These are phyloP conservation scores for Graphium colonna DNA, from an alignment of 2,888 invertebrate genomes.

Conservation along the genomic window DNA sequence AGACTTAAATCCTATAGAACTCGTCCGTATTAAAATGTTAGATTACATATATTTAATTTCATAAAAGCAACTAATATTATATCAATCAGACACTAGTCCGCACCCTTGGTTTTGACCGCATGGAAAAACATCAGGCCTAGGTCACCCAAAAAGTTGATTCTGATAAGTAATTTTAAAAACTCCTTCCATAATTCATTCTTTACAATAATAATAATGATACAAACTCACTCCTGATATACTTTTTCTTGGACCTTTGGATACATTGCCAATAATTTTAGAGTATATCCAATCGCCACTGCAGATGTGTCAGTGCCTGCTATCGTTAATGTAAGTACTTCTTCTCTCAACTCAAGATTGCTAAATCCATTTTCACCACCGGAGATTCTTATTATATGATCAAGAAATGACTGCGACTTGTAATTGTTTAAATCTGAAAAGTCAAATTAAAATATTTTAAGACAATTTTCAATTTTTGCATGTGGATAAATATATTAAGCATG, in stretches of 20 bases:
- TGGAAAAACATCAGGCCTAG: background rate
- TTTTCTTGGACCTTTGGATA: slow-evolving; percentile 70
- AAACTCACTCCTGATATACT: slow-evolving; percentile 63
- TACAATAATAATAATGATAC: too few relatives aligned
- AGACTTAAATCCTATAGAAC: background rate
- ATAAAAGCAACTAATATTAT: background rate
- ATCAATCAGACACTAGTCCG: too few relatives aligned
- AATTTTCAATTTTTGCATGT: too few relatives aligned
- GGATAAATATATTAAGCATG: too few relatives aligned
- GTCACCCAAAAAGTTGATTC: too few relatives aligned
- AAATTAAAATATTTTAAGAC: too few relatives aligned
- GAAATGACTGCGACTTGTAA: slow-evolving; percentile 70
- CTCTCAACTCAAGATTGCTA: slow-evolving; percentile 73
- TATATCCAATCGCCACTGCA: slow-evolving; percentile 63
- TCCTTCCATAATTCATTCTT: background rate
- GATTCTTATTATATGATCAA: slow-evolving; percentile 76
- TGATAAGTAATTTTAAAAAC: background rate
- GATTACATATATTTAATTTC: background rate
- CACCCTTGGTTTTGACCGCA: too few relatives aligned
- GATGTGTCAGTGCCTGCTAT: slow-evolving; percentile 79
- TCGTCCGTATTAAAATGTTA: background rate
- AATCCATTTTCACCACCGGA: slow-evolving; percentile 72
- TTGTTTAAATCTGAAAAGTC: slow-evolving; percentile 43
- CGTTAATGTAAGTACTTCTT: slow-evolving; percentile 79
- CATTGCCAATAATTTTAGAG: slow-evolving; percentile 61